Evolutionary conservation across 35 echinoderm and acorn worm genomes (phyloP).

Genomic region (Apostichopus parvimensis): DNA sequence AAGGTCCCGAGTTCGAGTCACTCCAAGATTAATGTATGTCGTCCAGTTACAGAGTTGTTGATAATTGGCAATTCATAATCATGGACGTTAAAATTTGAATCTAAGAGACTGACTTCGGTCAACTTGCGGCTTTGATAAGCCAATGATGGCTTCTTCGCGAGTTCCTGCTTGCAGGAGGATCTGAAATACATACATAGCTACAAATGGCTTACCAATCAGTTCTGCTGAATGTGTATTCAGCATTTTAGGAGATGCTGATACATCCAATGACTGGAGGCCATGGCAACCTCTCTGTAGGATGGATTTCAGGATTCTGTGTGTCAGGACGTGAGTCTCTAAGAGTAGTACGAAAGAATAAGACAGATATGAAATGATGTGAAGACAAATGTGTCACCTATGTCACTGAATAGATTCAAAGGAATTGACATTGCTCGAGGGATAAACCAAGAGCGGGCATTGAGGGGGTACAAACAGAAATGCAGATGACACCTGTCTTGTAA

Average conservation of each 20-base stretch:
- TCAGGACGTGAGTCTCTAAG: not conserved
- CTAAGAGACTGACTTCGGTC: too few species aligned
- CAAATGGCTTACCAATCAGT: constrained; percentile 21
- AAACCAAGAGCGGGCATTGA: too few species aligned
- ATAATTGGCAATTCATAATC: too few species aligned
- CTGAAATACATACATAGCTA: not conserved
- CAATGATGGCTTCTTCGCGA: too few species aligned
- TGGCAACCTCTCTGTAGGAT: constrained; percentile 29
- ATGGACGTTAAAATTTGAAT: too few species aligned
- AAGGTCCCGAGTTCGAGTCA: too few species aligned
- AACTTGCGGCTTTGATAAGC: too few species aligned
- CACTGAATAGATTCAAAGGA: not conserved
- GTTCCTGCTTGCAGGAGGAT: not conserved
- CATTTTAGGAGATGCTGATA: constrained; percentile 1
- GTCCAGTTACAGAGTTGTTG: too few species aligned
- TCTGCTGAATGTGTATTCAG: not conserved
- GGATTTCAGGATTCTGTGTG: constrained; percentile 26
- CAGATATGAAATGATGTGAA: not conserved
- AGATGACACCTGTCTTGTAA: too few species aligned
- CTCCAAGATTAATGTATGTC: too few species aligned
- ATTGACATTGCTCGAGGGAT: too few species aligned
- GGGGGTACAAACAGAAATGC: too few species aligned
- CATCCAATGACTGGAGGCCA: not conserved
- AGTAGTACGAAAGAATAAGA: not conserved
- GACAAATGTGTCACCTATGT: not conserved